phyloP scores from a whole-genome alignment of 2,113 vertebrate genomes.

The Balaeniceps rex region DNA sequence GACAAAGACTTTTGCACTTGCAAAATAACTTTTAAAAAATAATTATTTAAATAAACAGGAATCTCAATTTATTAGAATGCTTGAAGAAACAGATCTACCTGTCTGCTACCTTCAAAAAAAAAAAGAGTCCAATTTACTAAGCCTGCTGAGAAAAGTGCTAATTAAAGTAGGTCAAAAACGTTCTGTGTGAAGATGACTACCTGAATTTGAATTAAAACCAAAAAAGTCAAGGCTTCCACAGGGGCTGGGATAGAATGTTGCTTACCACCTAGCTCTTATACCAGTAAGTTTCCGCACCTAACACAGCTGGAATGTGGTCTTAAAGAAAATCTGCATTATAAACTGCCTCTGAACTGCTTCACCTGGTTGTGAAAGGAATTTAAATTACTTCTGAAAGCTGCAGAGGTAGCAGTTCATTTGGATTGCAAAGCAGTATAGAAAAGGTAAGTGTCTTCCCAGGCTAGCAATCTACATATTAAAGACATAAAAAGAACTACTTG shows the following conservation, averaged over 20 bases:
- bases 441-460: constrained; percentile 25
- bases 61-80: background rate
- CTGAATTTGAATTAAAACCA: background rate
- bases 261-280: background rate
- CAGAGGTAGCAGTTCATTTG: constrained; percentile 30
- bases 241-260: background rate
- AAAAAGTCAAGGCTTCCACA: background rate
- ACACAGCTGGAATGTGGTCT: constrained; percentile 7
- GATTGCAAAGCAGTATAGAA: constrained; percentile 19
- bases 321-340: constrained; percentile 11
- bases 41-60: background rate
- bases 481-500: background rate
- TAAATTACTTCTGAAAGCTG: constrained; percentile 6
- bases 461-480: constrained; percentile 46
- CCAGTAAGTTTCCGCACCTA: background rate
- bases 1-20: background rate
- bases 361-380: constrained; percentile 15
- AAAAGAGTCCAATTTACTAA: background rate
- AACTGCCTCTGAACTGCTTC: constrained; percentile 13
- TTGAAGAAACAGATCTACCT: background rate
- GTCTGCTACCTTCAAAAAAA: background rate
- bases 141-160: background rate
- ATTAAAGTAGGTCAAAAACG: background rate
- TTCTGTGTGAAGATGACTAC: background rate
- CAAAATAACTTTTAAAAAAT: background rate